Evolutionary conservation across 1,140 invertebrate species (phyloP).

Genomic region (Neodiprion fabricii): DNA sequence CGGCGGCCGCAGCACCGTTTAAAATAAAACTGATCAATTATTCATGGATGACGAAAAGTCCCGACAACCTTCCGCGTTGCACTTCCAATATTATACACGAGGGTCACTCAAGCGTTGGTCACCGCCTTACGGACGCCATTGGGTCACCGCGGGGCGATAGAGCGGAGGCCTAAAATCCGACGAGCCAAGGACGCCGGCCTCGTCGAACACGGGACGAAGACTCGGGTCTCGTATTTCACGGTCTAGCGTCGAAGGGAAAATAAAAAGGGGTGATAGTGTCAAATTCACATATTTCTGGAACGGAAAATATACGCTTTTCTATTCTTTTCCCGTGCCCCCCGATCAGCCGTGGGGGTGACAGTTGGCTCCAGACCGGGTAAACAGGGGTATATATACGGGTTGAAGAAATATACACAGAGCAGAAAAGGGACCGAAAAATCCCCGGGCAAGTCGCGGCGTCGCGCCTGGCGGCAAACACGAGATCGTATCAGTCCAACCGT

Average conservation of each 20-base stretch:
- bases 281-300: neutral
- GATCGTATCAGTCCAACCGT: neutral
- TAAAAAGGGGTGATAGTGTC: too few species aligned
- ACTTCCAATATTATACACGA: too few species aligned
- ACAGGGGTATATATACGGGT: neutral
- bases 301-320: neutral
- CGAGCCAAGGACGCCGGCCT: too few species aligned
- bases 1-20: neutral
- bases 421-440: neutral
- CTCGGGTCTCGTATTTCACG: too few species aligned
- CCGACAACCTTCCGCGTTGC: too few species aligned
- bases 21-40: neutral
- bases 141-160: too few species aligned
- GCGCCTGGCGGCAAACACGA: neutral
- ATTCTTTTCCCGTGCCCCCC: neutral
- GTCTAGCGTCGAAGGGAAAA: too few species aligned
- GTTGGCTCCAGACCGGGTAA: constrained; percentile 1
- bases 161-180: too few species aligned
- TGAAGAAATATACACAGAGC: neutral
- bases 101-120: too few species aligned
- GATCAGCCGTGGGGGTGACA: neutral
- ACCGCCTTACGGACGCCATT: too few species aligned
- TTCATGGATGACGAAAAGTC: neutral
- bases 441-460: neutral
- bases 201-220: too few species aligned